Evolutionary conservation across 2,797 vertebrate genomes (phyloP), one percentile per base, ranked within the genome.

Genomic region (Chelonia mydas): DNA sequence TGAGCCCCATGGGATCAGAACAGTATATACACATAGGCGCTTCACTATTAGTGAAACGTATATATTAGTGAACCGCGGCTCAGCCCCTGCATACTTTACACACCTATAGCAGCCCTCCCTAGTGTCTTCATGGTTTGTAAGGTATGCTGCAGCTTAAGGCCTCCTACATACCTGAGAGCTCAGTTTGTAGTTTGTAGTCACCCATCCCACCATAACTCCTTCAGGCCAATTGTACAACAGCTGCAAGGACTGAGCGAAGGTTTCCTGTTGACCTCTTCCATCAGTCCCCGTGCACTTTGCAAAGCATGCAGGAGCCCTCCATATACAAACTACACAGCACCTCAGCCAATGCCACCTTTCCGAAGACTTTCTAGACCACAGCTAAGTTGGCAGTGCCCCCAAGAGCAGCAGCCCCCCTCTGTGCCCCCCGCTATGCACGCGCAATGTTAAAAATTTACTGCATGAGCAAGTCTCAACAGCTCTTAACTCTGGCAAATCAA

Each of bases 401-500:
- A 11, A 86, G 79, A 95, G 89, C 5, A 2, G 93, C 90, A 91
- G 47, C 84, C 37, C 37, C 37, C 53, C 89, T 86, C 74, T 90
- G 92, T 92, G 84, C 77, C 94, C 91, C 90, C 93, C 92, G 90
- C 88, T 95, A 95, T 95, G 90, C 87, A 83, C 83, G 96, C 93
- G 87, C 93, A 92, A 81, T 80, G 96, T 96, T 97, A 93, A 96
- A 97, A 94, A 96, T 95, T 88, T 96, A 96, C 95, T 94, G 91
- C 91, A 91, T 95, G 92, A 96, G 92, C 91, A 85, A 0, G 95
- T 95, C 95, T 97, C 97, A 96, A 96, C 92, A 90, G 96, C 95
- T 95, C 96, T 97, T 96, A 95, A 96, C 87, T 92, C 92, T 74
- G 54, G 95, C 84, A 96, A 97, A 97, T 97, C 94, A 96, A 97